A percentile compares a stretch with the other conserved stretches of the same genome.
phyloP scores from a whole-genome alignment of 2,888 invertebrate species.

The Thymelicus lineola region DNA sequence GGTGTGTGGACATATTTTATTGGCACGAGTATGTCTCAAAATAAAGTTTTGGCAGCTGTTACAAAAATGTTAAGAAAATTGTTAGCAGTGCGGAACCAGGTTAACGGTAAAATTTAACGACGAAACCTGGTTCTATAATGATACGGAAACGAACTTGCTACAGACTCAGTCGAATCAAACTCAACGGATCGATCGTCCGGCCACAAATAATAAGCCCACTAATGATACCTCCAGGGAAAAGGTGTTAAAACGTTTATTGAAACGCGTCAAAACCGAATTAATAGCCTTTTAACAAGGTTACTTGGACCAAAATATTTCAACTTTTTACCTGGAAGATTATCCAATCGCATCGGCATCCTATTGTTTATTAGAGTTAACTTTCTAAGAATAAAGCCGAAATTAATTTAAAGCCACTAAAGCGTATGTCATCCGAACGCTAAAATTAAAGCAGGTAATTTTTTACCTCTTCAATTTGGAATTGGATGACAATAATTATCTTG shows the following conservation, averaged over 20 bases:
- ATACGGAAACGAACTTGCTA: slow-evolving; percentile 55
- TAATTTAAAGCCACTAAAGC: not conserved
- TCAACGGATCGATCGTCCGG: slow-evolving; percentile 53
- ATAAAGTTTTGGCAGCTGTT: not conserved
- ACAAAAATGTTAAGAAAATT: not conserved
- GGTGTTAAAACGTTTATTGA: slow-evolving; percentile 85
- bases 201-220: slow-evolving; percentile 68
- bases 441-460: slow-evolving; percentile 8
- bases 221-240: slow-evolving; percentile 82
- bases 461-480: not conserved
- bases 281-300: slow-evolving; percentile 83
- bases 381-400: slow-evolving; percentile 13
- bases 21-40: not conserved
- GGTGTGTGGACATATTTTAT: not conserved
- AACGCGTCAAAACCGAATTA: slow-evolving; percentile 79
- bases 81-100: slow-evolving; percentile 8
- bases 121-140: slow-evolving; percentile 44
- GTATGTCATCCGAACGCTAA: not conserved
- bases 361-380: not conserved
- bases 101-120: slow-evolving; percentile 42
- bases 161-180: slow-evolving; percentile 49
- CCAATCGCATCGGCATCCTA: slow-evolving; percentile 12
- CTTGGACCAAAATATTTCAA: slow-evolving; percentile 42
- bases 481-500: slow-evolving; percentile 6
- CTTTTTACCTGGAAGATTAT: slow-evolving; percentile 31